These are phyloP conservation scores for Ardeotis arabs DNA, from an alignment of 2,113 vertebrate species.

Conservation along the genomic window DNA sequence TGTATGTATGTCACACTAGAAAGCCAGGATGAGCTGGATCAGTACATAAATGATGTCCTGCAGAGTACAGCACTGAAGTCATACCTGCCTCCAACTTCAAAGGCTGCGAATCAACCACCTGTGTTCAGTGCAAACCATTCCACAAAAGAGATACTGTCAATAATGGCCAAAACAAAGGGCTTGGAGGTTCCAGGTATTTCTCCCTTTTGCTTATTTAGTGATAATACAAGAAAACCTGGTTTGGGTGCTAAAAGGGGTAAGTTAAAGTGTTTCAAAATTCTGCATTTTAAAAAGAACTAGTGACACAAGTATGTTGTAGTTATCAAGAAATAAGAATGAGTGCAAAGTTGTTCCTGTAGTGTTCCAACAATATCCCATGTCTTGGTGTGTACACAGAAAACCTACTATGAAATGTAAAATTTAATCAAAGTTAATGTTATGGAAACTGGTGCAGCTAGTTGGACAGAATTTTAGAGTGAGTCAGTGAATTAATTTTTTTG, in stretches of 20 bases:
- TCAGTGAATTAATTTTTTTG: neutral
- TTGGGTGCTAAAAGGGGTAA: neutral
- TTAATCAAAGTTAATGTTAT: neutral
- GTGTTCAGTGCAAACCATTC: conserved; percentile 92
- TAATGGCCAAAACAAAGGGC: conserved; percentile 93
- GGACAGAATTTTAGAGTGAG: neutral
- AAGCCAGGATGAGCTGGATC: conserved; percentile 86
- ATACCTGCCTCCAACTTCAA: conserved; percentile 86
- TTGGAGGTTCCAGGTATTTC: conserved; percentile 88
- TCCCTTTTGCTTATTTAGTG: neutral
- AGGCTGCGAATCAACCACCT: conserved; percentile 79
- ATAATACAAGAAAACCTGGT: neutral
- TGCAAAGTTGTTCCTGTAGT: neutral
- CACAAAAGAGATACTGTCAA: conserved; percentile 91
- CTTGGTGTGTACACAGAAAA: neutral
- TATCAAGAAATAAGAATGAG: neutral
- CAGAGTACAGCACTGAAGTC: conserved; percentile 85
- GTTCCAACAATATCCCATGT: neutral
- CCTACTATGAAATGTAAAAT: neutral
- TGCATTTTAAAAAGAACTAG: neutral
- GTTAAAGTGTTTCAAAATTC: neutral
- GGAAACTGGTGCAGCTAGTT: neutral
- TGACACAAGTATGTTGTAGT: neutral
- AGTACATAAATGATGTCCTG: conserved; percentile 89
- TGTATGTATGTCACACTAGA: conserved; percentile 35